Conservation (phyloP, 2,113 vertebrate genomes). For the Raphicerus campestris region DNA sequence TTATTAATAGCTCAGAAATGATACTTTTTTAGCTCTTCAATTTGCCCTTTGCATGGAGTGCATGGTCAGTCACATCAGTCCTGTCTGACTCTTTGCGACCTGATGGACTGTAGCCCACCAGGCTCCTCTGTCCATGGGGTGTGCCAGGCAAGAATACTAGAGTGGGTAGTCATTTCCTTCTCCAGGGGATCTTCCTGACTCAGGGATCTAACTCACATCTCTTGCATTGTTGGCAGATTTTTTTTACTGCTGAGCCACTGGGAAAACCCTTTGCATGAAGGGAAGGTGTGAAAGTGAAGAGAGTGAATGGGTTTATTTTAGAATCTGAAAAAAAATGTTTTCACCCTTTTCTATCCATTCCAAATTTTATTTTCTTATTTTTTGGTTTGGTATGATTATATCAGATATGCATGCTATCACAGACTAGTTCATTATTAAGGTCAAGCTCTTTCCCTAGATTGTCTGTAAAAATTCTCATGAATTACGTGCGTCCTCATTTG, state of each 20-base stretch:
- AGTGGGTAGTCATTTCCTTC: not conserved
- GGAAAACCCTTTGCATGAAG: not conserved
- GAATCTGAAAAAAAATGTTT: not conserved
- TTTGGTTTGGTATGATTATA: not conserved
- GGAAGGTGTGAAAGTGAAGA: not conserved
- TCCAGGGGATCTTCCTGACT: not conserved
- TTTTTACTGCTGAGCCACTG: not conserved
- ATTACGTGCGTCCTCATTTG: rapidly evolving
- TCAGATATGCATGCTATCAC: not conserved
- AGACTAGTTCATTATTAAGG: not conserved
- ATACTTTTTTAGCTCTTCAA: not conserved
- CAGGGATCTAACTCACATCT: not conserved
- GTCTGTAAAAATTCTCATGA: not conserved
- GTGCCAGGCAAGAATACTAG: not conserved
- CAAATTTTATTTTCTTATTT: not conserved
- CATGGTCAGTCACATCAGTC: not conserved
- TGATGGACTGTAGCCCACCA: not conserved
- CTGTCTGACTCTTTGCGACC: not conserved
- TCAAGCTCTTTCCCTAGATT: not conserved
- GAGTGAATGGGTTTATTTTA: not conserved
- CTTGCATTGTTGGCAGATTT: not conserved
- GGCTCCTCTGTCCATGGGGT: not conserved
- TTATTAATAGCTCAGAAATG: not conserved
- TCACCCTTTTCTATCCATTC: not conserved
- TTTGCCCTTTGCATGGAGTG: not conserved